Evolutionary conservation across 2,113 vertebrate genomes (phyloP), one percentile per base, ranked within the genome.

Genomic region (Channa maculata): DNA sequence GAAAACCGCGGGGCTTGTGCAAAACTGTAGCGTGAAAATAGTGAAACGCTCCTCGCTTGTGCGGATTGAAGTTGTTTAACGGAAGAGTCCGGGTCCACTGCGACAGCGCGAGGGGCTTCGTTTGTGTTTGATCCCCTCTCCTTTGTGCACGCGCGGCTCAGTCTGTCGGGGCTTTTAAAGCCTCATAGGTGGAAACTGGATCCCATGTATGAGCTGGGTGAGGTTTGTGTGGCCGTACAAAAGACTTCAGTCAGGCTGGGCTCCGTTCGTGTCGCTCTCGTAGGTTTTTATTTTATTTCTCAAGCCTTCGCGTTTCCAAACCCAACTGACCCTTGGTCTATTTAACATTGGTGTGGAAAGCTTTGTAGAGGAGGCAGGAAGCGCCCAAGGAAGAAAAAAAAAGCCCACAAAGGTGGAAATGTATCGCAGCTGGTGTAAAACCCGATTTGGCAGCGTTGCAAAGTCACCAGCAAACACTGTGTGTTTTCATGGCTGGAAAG

Each of bases 151-250:
- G 24, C 24, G 24, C 24, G 24, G 24, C 24, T 24, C 24, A 24
- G 24, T 79, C 41, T 61, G 57, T 59, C 13, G 14, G 8, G 39
- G 37, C 60, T 41, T 5, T 55, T 76, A 70, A 68, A 4, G 64
- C 52, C 72, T 63, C 48, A 57, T 74, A 76, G 87, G 84, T 88
- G 84, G 58, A 85, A 69, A 80, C 62, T 71, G 65, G 78, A 41
- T 81, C 77, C 71, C 61, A 65, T 63, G 15, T 41, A 41, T 63
- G 68, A 77, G 82, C 84, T 75, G 88, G 89, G 87, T 91, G 90
- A 90, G 89, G 83, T 91, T 89, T 78, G 80, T 64, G 13, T 61
- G 71, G 14, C 38, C 67, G 58, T 87, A 85, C 82, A 87, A 91
- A 91, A 90, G 85, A 90, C 76, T 70, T 46, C 55, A 50, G 54